These are phyloP conservation scores for Entelurus aequoreus DNA, from an alignment of 2,113 vertebrate species.

Conservation along the genomic window DNA sequence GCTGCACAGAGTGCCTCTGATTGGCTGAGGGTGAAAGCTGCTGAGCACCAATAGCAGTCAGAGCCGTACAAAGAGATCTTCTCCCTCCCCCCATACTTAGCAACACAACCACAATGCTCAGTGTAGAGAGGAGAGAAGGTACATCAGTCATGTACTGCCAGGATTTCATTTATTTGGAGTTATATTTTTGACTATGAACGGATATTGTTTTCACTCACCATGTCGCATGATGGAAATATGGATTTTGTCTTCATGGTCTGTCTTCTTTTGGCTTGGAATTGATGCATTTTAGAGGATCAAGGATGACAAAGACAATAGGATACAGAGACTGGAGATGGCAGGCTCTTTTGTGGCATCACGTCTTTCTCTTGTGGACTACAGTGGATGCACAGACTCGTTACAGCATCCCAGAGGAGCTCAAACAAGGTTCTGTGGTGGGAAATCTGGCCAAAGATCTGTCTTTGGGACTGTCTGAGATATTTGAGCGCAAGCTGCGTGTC, in stretches of 20 bases:
- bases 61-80: conserved; percentile 62
- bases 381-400: conserved; percentile 69
- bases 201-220: conserved; percentile 9
- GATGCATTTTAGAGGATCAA: conserved; percentile 23
- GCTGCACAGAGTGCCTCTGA: conserved; percentile 7
- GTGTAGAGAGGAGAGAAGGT: conserved; percentile 6
- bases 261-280: conserved; percentile 20
- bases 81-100: conserved; percentile 41
- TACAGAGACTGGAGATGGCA: conserved; percentile 63
- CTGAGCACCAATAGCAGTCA: conserved; percentile 53
- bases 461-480: conserved; percentile 69
- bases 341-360: conserved; percentile 61
- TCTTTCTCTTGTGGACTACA: conserved; percentile 72
- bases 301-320: conserved; percentile 59
- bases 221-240: conserved; percentile 9
- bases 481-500: conserved; percentile 70
- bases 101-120: conserved; percentile 25
- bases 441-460: conserved; percentile 80
- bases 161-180: not conserved
- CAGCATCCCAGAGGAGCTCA: conserved; percentile 76
- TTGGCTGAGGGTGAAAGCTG: conserved; percentile 38
- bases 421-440: conserved; percentile 75
- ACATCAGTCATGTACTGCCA: conserved; percentile 3
- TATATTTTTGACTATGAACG: not conserved
- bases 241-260: conserved; percentile 8